These are phyloP conservation scores for Ariolimax columbianus DNA, from an alignment of 2,888 invertebrate species.

Conservation along the genomic window DNA sequence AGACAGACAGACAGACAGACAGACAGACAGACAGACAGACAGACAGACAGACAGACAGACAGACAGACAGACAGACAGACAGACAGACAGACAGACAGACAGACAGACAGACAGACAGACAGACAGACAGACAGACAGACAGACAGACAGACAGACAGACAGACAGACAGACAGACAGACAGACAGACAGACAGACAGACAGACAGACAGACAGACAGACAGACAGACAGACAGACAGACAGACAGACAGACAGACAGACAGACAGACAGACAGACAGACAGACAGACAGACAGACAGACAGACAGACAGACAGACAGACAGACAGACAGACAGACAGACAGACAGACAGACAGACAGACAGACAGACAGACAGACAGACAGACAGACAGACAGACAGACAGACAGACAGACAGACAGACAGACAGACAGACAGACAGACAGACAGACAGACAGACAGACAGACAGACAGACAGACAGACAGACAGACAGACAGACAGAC, in stretches of 20 bases:
- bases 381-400: constrained; percentile 1
- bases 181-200: constrained; percentile 9
- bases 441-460: constrained; percentile 13
- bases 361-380: neutral
- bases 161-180: constrained; percentile 10
- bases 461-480: constrained; percentile 10
- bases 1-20: constrained; percentile 7
- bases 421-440: constrained; percentile 8
- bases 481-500: neutral
- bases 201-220: constrained; percentile 11
- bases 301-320: neutral
- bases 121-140: neutral
- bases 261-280: neutral
- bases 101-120: constrained; percentile 21
- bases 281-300: neutral
- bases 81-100: constrained; percentile 39
- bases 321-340: neutral
- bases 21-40: constrained; percentile 22
- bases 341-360: neutral
- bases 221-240: constrained; percentile 4
- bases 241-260: neutral
- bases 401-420: neutral
- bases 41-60: constrained; percentile 43
- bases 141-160: neutral
- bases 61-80: constrained; percentile 39